phyloP scores from a whole-genome alignment of 2,797 vertebrate species.

The Lindbergichthys nudifrons region DNA sequence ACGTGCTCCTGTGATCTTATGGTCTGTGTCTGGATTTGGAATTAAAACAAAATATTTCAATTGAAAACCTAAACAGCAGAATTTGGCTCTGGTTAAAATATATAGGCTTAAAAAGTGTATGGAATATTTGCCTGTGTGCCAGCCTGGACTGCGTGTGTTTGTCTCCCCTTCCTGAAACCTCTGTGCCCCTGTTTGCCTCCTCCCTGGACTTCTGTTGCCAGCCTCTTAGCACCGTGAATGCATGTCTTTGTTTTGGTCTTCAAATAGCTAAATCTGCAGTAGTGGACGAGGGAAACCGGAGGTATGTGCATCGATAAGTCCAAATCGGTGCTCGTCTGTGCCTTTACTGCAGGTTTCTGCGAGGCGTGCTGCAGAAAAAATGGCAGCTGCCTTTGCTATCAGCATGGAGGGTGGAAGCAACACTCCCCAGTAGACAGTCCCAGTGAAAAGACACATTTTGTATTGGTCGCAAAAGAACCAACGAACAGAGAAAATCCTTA shows the following conservation, averaged over 20 bases:
- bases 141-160: constrained; percentile 76
- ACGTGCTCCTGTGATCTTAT: neutral
- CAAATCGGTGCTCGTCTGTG: constrained; percentile 66
- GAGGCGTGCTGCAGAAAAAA: constrained; percentile 75
- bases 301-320: constrained; percentile 64
- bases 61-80: neutral
- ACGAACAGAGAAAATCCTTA: constrained; percentile 19
- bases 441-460: constrained; percentile 62
- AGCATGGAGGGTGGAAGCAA: constrained; percentile 81
- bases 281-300: constrained; percentile 75
- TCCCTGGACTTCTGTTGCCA: constrained; percentile 62
- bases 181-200: constrained; percentile 75
- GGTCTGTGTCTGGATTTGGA: neutral
- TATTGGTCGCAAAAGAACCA: constrained; percentile 42
- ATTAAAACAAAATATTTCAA: neutral
- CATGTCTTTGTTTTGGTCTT: constrained; percentile 80
- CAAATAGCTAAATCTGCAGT: constrained; percentile 81
- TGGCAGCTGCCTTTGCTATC: constrained; percentile 76
- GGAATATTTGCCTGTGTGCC: constrained; percentile 76
- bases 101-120: constrained; percentile 57
- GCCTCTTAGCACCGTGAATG: constrained; percentile 79
- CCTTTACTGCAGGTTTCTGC: constrained; percentile 84
- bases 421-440: constrained; percentile 87
- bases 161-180: constrained; percentile 66
- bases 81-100: neutral